Percentiles rank a stretch among this genome's conserved stretches.
These are phyloP conservation scores for Brachyhypopomus occidentalis DNA, from an alignment of 2,113 vertebrate genomes.

Conservation along the genomic window DNA sequence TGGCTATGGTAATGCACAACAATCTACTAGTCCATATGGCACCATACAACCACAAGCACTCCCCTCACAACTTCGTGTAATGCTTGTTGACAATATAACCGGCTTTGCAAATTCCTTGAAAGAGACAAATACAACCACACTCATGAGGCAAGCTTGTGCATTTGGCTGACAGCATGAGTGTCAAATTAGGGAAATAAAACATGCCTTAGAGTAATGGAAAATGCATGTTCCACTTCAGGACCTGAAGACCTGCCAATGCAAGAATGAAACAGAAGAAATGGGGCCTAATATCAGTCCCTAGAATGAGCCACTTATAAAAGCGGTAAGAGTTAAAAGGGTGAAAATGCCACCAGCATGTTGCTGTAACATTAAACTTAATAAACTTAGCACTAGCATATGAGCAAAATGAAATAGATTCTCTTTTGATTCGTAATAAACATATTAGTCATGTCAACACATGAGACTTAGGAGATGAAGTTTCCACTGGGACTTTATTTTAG, in stretches of 20 bases:
- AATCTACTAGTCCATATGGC: conserved; percentile 26
- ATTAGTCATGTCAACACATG: conserved; percentile 64
- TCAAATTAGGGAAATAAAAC: conserved; percentile 72
- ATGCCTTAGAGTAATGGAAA: conserved; percentile 69
- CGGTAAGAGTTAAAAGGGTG: background rate
- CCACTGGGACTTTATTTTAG: background rate
- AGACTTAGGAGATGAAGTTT: background rate
- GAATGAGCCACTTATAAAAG: background rate
- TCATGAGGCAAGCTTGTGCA: conserved; percentile 61
- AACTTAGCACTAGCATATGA: conserved; percentile 70
- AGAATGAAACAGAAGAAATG: background rate
- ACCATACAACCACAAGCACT: conserved; percentile 33
- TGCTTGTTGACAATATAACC: conserved; percentile 55
- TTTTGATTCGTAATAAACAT: conserved; percentile 66
- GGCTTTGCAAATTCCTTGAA: conserved; percentile 57
- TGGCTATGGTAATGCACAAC: conserved; percentile 45
- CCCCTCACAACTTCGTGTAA: conserved; percentile 35
- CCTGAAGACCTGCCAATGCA: conserved; percentile 56
- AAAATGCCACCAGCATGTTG: conserved; percentile 38
- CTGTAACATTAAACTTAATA: conserved; percentile 72
- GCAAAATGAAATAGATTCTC: conserved; percentile 73
- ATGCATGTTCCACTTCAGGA: conserved; percentile 68
- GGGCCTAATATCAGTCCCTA: background rate
- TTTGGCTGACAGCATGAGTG: conserved; percentile 68
- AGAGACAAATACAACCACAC: conserved; percentile 49